phyloP scores from a whole-genome alignment of 2,888 invertebrate genomes.

The Cryptus armator region DNA sequence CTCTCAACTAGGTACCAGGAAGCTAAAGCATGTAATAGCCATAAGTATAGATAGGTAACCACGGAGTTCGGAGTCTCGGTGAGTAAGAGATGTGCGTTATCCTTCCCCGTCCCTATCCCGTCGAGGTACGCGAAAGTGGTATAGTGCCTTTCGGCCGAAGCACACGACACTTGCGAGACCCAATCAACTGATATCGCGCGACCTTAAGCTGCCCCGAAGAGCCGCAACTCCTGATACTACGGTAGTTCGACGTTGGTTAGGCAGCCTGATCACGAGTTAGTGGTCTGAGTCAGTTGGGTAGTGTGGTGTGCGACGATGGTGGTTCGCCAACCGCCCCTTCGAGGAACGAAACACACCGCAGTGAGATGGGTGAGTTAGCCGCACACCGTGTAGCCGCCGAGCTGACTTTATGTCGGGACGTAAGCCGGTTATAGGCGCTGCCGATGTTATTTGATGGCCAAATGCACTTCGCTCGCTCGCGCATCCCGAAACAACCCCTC shows the following conservation, averaged over 20 bases:
- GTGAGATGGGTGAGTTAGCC: constrained; percentile 68
- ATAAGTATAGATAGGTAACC: constrained; percentile 32
- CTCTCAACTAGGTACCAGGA: background rate
- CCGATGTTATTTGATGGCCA: constrained; percentile 85
- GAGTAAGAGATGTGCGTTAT: constrained; percentile 48
- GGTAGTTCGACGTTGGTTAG: constrained; percentile 81
- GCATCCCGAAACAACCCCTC: constrained; percentile 75
- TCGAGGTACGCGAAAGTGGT: constrained; percentile 23
- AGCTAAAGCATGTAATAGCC: constrained; percentile 34
- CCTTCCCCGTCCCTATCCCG: background rate
- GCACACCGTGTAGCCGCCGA: constrained; percentile 75
- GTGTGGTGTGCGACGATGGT: constrained; percentile 50
- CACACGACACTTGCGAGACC: constrained; percentile 76
- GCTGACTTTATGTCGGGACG: constrained; percentile 84
- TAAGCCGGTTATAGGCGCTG: constrained; percentile 85
- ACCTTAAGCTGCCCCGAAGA: constrained; percentile 81
- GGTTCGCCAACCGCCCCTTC: constrained; percentile 25
- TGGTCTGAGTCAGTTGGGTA: constrained; percentile 79
- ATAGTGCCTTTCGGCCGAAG: constrained; percentile 40
- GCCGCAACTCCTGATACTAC: constrained; percentile 83
- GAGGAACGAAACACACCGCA: constrained; percentile 63
- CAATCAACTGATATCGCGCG: constrained; percentile 84
- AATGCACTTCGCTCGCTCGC: constrained; percentile 82
- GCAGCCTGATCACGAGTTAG: constrained; percentile 85
- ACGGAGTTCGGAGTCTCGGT: constrained; percentile 27